Base-by-base conservation (phyloP, 2,888 invertebrate species). In the Acleris emargana region DNA sequence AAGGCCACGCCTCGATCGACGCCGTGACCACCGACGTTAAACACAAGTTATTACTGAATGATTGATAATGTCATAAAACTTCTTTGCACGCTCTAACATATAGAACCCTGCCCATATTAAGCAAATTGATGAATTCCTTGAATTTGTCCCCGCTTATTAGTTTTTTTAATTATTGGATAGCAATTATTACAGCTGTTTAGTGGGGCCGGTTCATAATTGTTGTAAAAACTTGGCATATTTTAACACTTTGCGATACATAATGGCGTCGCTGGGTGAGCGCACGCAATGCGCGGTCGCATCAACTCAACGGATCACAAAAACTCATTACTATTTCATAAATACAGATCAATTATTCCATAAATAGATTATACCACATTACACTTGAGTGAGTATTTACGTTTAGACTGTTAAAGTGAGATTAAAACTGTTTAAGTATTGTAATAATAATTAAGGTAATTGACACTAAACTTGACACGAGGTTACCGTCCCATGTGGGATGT, bases 241-340 rank as follows among this genome's bases (percentile, higher is more conserved):
- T 68, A 69, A 70, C 69, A 70, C 63, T 71, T 69, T 68, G 69
- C 72, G 64, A 71, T 73, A 73, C 66, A 66, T 68, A 70, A 69
- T 61, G 54, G 62, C 58, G 62, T 54, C 57, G 50, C 17, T 63
- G 53, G 67, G 53, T 62, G 69, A 64, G 71, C 68, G 71, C 79
- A 81, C 80, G 79, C 78, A 74, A 80, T 58, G 64, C 68, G 63
- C 69, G 69, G 59, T 73, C 68, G 68, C 72, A 72, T 73, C 69
- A 67, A 71, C 69, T 73, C 69, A 67, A 71, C 69, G 67, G 64
- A 59, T 70, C 68, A 72, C 72, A 73, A 79, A 73, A 76, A 75
- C 70, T 71, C 69, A 73, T 73, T 69, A 80, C 75, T 38, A 38
- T 38, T 38, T 38, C 7, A 47, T 18, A 47, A 38, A 38, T 38